A percentile compares a stretch with the other conserved stretches of the same genome.
Conservation (phyloP, 2,113 vertebrate genomes). For the Meles meles region DNA sequence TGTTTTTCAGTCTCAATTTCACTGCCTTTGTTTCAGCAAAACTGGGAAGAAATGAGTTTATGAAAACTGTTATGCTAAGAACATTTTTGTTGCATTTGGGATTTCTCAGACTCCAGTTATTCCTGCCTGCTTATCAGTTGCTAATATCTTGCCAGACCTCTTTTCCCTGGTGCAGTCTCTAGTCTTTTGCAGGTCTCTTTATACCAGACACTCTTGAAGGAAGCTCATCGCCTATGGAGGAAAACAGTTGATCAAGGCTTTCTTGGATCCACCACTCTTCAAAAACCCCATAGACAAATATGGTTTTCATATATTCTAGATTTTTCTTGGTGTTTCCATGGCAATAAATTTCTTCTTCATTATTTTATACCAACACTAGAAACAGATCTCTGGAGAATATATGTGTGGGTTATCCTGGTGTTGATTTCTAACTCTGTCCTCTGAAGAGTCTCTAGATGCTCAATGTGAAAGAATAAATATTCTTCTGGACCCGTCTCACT, state of each 20-base stretch:
- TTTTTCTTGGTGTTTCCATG: background rate
- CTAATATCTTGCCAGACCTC: background rate
- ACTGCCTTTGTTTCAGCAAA: background rate
- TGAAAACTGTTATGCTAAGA: background rate
- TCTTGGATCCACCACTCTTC: background rate
- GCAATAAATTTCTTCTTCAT: background rate
- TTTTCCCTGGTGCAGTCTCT: background rate
- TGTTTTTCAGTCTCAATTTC: background rate
- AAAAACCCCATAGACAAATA: background rate
- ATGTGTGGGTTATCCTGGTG: background rate
- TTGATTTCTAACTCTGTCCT: background rate
- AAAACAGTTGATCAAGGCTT: background rate
- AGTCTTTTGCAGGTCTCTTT: background rate
- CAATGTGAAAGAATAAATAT: background rate
- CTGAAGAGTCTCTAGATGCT: background rate
- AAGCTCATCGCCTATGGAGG: background rate
- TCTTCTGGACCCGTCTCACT: background rate
- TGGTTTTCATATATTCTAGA: background rate
- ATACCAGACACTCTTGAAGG: background rate
- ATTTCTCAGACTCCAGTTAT: background rate
- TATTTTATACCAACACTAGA: background rate
- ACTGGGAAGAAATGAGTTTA: background rate
- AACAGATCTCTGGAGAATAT: background rate
- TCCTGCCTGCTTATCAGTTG: background rate
- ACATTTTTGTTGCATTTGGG: background rate